Conservation (phyloP, 2,113 vertebrate genomes). For the Salvelinus alpinus region DNA sequence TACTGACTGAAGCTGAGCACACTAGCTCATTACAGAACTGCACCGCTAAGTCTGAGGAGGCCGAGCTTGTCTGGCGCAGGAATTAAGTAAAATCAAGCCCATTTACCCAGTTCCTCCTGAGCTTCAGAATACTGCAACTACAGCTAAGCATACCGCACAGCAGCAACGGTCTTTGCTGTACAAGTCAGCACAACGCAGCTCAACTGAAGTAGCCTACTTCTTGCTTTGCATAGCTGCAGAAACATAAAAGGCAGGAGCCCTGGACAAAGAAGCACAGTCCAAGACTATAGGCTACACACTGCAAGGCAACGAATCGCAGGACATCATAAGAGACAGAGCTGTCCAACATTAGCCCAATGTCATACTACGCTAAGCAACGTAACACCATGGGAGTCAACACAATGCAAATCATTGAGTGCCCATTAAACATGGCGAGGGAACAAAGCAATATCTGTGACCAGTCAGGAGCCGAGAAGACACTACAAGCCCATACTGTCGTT, state of each 20-base stretch:
- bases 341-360: neutral
- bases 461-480: neutral
- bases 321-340: neutral
- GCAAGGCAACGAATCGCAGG: neutral
- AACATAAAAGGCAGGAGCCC: neutral
- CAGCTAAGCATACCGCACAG: neutral
- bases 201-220: neutral
- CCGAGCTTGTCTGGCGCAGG: conserved; percentile 8
- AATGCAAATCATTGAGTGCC: neutral
- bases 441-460: neutral
- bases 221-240: no score
- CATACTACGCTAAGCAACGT: neutral
- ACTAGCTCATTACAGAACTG: conserved; percentile 61
- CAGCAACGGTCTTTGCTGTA: neutral
- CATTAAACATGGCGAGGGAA: conserved; percentile 1
- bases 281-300: neutral
- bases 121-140: neutral
- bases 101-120: neutral
- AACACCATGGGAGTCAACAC: neutral
- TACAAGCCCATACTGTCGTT: neutral
- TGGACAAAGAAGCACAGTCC: neutral
- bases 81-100: conserved; percentile 22
- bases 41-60: conserved; percentile 43
- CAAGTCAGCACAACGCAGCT: neutral
- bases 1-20: conserved; percentile 55